Conservation (phyloP, 1,140 invertebrate species). For the Heterodera schachtii region DNA sequence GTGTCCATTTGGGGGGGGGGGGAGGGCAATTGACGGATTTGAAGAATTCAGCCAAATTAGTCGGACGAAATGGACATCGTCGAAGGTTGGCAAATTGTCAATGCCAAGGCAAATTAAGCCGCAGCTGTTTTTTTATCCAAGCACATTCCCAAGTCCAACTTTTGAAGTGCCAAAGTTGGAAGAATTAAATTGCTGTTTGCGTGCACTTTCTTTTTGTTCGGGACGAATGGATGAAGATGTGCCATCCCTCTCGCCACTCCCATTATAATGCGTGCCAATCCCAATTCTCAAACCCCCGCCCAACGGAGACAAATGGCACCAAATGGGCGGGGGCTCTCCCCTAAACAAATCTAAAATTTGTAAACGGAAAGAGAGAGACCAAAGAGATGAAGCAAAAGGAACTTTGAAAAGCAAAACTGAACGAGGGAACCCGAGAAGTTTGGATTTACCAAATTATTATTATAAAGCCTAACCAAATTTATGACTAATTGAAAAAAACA, state of each 20-base stretch:
- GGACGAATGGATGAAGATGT: not conserved
- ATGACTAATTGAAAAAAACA: no score
- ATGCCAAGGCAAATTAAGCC: no score
- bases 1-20: slow-evolving; percentile 15
- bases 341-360: not conserved
- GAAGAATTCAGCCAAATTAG: no score
- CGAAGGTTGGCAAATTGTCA: no score
- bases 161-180: not conserved
- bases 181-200: not conserved
- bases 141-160: no score
- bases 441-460: not conserved
- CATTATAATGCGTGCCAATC: not conserved
- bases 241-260: not conserved
- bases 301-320: not conserved
- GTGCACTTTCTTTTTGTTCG: not conserved
- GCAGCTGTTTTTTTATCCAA: no score
- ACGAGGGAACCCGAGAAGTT: no score
- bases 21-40: not conserved
- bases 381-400: not conserved
- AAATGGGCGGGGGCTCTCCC: not conserved
- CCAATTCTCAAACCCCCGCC: not conserved
- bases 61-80: no score
- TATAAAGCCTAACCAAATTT: no score
- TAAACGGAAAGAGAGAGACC: not conserved
- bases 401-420: not conserved